Base-by-base conservation (phyloP, 37 sponge, comb jelly and placozoan species). In the Ianthella basta region DNA sequence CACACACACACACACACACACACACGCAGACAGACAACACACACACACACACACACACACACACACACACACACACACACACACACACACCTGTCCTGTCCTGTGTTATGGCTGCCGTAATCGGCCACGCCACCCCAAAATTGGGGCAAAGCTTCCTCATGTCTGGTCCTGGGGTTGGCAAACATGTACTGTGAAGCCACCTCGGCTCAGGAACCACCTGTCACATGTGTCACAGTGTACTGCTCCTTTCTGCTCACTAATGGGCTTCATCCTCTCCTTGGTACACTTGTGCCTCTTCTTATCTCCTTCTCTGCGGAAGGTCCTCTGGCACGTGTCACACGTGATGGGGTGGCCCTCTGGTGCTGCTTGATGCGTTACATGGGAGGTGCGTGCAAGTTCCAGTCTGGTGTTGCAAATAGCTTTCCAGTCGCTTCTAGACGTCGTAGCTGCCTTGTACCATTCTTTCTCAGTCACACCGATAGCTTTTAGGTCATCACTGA, bases 241-340 rank as follows among this genome's bases (percentile, higher is more conserved):
- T 6, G 77, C 77, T 38, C 77, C 77, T 40, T n/a, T 34, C 6
- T 74, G 77, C 77, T 74, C 44, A 15, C 44, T 38, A 29, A 74
- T 39, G 34, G 77, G 77, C 44, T 40, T 40, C 44, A n/a, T 40
- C 37, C 77, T 34, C 44, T 40, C 77, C 27, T 34, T 39, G 27
- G 36, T n/a, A 15, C 77, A 74, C 37, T 74, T 74, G 77, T 74
- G 77, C n/a, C 77, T 6, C 8, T 74, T 34, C 38, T 40, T 30
- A 65, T 65, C 67, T 8, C 77, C 15, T 14, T 38, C 44, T 13
- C 44, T 38, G 23, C 44, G 27, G 37, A 74, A 74, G n/a, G 35
- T 40, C 34, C 77, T 34, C 12, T 35, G n/a, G 36, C 77, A 74
- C 38, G 34, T 39, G 21, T 14, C 16, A 38, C 77, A 74, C 16